Percentiles rank a stretch among this genome's conserved stretches.
phyloP scores from a whole-genome alignment of 2,113 vertebrate genomes.

The Proteles cristata region DNA sequence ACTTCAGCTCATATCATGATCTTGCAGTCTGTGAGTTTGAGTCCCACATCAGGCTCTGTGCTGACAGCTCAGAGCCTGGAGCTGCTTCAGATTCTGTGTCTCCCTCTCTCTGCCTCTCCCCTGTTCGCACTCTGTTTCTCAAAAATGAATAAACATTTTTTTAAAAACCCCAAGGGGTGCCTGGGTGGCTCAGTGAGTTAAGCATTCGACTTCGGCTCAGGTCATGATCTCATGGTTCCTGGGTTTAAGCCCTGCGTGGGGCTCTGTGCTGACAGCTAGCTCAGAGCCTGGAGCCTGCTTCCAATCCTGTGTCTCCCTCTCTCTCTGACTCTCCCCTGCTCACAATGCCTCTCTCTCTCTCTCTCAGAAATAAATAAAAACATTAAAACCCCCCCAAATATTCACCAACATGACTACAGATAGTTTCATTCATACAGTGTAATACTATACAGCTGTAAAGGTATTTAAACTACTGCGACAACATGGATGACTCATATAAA shows the following conservation, averaged over 20 bases:
- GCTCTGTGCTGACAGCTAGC: not conserved
- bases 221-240: not conserved
- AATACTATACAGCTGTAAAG: not conserved
- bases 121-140: not conserved
- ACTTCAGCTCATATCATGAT: not conserved
- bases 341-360: not conserved
- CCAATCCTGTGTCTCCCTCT: too few relatives aligned
- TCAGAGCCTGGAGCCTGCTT: too few relatives aligned
- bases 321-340: not conserved
- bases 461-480: slow-evolving; percentile 21
- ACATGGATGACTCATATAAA: not conserved
- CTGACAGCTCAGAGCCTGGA: too few relatives aligned
- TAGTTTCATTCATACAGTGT: not conserved
- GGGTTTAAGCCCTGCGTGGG: not conserved
- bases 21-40: not conserved
- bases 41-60: not conserved
- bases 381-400: not conserved
- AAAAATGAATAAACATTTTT: not conserved
- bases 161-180: not conserved
- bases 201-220: not conserved
- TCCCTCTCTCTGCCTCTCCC: not conserved
- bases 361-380: too few relatives aligned
- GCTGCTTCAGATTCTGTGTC: not conserved
- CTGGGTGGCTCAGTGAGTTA: not conserved
- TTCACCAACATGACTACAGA: not conserved